Evolutionary conservation across 2,797 vertebrate species (phyloP).

Genomic region (Alexandromys oeconomus): DNA sequence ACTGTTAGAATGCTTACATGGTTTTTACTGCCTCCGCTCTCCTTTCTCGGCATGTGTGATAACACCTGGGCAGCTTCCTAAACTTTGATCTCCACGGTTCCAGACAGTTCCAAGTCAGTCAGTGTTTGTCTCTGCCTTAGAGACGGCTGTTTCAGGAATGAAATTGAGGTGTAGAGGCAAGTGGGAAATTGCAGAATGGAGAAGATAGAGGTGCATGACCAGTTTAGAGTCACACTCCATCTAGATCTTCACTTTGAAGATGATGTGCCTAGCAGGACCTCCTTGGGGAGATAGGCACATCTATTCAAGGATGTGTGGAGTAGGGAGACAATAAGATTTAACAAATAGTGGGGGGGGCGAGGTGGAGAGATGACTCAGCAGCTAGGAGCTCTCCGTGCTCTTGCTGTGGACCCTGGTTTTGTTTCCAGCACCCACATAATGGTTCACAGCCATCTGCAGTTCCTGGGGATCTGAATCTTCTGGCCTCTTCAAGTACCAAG

Average conservation of each 20-base stretch:
- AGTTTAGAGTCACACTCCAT: background rate
- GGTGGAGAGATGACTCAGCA: background rate
- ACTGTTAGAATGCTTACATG: background rate
- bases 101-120: background rate
- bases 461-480: background rate
- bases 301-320: background rate
- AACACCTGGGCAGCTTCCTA: background rate
- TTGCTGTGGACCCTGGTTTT: background rate
- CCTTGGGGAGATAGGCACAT: background rate
- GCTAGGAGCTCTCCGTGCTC: background rate
- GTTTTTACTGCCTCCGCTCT: background rate
- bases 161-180: background rate
- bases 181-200: background rate
- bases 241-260: background rate
- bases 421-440: background rate
- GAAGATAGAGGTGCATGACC: background rate
- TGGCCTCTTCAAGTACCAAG: background rate
- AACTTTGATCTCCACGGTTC: constrained; percentile 7
- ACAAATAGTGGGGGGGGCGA: background rate
- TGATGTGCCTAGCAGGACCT: background rate
- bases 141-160: background rate
- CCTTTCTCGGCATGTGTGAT: background rate
- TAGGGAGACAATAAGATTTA: background rate
- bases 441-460: background rate
- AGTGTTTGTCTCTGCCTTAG: background rate